These are phyloP conservation scores for Gastrophryne carolinensis DNA, from an alignment of 2,797 vertebrate genomes.

Conservation along the genomic window DNA sequence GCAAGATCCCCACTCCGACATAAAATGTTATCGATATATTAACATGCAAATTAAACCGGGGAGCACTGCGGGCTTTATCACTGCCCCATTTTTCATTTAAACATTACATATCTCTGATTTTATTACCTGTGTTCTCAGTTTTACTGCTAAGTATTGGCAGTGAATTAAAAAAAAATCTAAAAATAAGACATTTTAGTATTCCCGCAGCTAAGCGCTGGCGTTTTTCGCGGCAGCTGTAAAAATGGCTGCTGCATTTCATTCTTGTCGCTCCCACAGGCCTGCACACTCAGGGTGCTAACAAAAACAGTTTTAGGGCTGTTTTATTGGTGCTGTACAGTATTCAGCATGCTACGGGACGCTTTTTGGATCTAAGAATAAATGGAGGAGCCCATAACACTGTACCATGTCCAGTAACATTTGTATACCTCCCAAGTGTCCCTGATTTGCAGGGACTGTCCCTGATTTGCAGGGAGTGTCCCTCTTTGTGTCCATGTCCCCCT, in stretches of 20 bases:
- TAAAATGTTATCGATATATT: conserved; percentile 35
- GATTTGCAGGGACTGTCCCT: too few relatives aligned
- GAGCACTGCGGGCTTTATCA: neutral
- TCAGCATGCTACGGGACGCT: too few relatives aligned
- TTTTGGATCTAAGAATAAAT: too few relatives aligned
- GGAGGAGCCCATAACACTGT: too few relatives aligned
- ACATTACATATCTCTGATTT: conserved; percentile 5
- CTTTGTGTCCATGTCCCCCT: too few relatives aligned
- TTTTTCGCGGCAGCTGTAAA: neutral
- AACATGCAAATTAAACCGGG: conserved; percentile 26
- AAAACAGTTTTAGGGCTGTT: too few relatives aligned
- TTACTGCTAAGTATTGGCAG: conserved; percentile 17
- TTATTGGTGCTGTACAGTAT: too few relatives aligned
- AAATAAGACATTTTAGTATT: neutral
- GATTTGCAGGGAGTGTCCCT: too few relatives aligned
- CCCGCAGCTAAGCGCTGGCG: neutral
- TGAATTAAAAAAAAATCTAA: neutral
- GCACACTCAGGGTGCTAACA: neutral
- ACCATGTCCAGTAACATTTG: too few relatives aligned
- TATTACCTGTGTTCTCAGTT: conserved; percentile 18
- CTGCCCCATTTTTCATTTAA: conserved; percentile 18
- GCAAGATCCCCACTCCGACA: conserved; percentile 10
- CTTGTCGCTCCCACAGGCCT: neutral
- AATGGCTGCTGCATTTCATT: neutral
- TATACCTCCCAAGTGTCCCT: too few relatives aligned